Conservation (phyloP, 2,113 vertebrate species). For the Cyprinodon variegatus region DNA sequence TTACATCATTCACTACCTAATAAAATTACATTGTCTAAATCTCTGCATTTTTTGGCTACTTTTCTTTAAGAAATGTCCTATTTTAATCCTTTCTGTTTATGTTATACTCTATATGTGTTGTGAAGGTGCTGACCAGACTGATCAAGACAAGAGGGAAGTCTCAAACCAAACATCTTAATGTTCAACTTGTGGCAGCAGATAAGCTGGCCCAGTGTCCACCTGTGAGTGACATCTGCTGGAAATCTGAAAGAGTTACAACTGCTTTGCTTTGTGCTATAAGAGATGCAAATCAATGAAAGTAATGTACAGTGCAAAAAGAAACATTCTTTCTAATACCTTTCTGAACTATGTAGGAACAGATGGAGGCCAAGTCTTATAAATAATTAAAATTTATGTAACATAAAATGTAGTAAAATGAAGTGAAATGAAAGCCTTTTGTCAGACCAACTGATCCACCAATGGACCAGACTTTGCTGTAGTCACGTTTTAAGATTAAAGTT, state of each 20-base stretch:
- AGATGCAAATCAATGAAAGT: not conserved
- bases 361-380: not conserved
- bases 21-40: not conserved
- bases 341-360: too few relatives aligned
- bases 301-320: not conserved
- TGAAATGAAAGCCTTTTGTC: not conserved
- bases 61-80: not conserved
- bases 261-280: not conserved
- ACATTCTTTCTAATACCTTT: too few relatives aligned
- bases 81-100: not conserved
- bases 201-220: conserved; percentile 96
- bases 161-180: conserved; percentile 98
- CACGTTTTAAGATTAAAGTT: not conserved
- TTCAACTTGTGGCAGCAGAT: conserved; percentile 98
- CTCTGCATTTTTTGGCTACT: not conserved
- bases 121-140: conserved; percentile 94
- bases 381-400: not conserved
- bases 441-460: not conserved
- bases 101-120: conserved; percentile 5
- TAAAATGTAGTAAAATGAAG: not conserved
- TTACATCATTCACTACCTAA: not conserved
- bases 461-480: not conserved
- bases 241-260: not conserved
- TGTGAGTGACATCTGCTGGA: conserved; percentile 80
- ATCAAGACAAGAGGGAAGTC: conserved; percentile 99